Evolutionary conservation across 2,113 vertebrate genomes (phyloP), one percentile per base, ranked within the genome.

Genomic region (Phaethon lepturus): DNA sequence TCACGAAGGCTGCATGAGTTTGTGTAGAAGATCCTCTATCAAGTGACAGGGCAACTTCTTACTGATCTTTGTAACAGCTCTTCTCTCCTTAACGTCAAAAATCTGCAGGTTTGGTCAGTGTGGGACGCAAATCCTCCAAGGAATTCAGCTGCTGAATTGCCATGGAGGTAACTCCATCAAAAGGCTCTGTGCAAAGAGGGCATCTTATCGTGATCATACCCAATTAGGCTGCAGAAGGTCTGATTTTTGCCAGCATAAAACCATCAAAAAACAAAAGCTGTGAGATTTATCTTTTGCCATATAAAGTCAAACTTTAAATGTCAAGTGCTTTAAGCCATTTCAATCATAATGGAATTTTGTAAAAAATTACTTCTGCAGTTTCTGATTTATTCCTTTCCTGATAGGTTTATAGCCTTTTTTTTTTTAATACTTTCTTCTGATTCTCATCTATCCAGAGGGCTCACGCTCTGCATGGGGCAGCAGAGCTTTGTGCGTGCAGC

Each of bases 321-420:
- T 96, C 83, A 96, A 96, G 71, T 68, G 29, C 95, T 96, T 96
- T 91, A 92, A 97, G 79, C 83, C 90, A 92, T 91, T 85, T 95
- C 25, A 85, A 88, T 95, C 74, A 96, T 90, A 97, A 85, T 84
- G 35, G 85, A 91, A 86, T 77, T 95, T 84, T 89, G 33, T 1
- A 52, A 96, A 92, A 96, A 96, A 74, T 69, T 82, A 86, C 66
- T 94, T 94, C 55, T 52, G 50, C 9, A 18, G 45, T 92, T 96
- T 95, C 62, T 95, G 79, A 87, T 94, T 93, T 96, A 94, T 94
- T 94, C 40, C 76, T 69, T 77, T 81, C 75, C 82, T 92, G 76
- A 90, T 92, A 72, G 81, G 52, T 84, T 96, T 85, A 95, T 91
- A 52, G 50, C 29, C 17, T 8, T 63, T 69, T 28, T 47, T 69